Conservation (phyloP, 2,888 invertebrate genomes). For the Dascillus cervinus region DNA sequence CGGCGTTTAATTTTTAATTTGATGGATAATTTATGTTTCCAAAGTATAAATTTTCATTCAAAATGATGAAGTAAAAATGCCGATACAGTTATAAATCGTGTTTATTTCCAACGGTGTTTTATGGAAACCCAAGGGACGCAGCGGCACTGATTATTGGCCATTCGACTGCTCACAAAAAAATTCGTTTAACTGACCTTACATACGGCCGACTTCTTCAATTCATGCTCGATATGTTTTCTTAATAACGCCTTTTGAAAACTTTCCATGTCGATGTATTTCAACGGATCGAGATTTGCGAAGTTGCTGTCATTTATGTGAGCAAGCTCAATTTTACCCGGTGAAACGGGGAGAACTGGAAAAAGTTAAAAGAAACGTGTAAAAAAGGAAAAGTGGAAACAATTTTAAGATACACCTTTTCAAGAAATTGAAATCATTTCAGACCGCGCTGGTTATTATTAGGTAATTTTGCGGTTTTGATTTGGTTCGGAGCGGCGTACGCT, state of each 20-base stretch:
- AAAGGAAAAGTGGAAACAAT: constrained; percentile 19
- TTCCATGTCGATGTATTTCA: background rate
- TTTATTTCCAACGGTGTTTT: constrained; percentile 23
- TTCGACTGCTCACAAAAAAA: background rate
- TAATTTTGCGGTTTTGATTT: constrained; percentile 13
- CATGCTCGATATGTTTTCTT: background rate
- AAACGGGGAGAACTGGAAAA: constrained; percentile 13
- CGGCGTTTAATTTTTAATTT: too few species aligned
- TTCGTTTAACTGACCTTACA: background rate
- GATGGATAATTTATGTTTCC: too few species aligned
- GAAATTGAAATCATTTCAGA: constrained; percentile 22
- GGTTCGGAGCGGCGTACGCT: too few species aligned
- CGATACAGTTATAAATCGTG: constrained; percentile 19
- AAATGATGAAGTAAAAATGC: constrained; percentile 16
- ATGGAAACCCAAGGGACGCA: constrained; percentile 20
- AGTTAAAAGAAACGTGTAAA: constrained; percentile 16
- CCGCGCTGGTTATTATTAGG: constrained; percentile 21
- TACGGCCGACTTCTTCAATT: background rate
- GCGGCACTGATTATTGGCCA: constrained; percentile 10
- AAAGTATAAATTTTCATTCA: constrained; percentile 14
- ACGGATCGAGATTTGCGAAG: background rate
- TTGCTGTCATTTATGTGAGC: constrained; percentile 6
- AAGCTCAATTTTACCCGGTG: constrained; percentile 8
- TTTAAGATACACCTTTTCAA: constrained; percentile 17
- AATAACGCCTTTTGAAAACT: background rate